Base-by-base conservation (phyloP, 2,888 invertebrate species). In the Andrena chrysosceles region DNA sequence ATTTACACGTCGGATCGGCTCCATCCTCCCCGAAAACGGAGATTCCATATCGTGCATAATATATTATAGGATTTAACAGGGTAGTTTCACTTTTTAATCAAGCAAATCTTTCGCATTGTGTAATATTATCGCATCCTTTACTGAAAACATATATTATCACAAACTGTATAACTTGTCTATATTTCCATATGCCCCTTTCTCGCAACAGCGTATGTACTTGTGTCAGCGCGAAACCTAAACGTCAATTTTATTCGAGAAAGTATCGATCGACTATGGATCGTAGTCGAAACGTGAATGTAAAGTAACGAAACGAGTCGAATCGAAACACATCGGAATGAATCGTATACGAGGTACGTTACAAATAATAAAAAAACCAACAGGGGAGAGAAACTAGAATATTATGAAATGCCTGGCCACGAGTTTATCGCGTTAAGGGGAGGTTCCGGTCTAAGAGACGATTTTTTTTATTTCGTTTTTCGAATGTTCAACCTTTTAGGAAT, bases 131-230 rank as follows among this genome's bases (percentile, higher is more conserved):
- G 52, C 52, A 70, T 74, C 52, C 20, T 83, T 75, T 83, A 72
- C 77, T 52, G 60, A 69, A 73, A 81, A 77, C 62, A 33, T 67
- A 54, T 71, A 75, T 70, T 69, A 72, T 78, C 68, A 76, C 66
- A 84, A 78, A 42, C 48, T 70, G 72, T 23, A 13, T 42, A 59
- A 10, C 49, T 75, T 48, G 10, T 69, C 35, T 68, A 16, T 31
- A 8, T 20, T 71, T n/a, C 20, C 60, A 67, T 54, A 67, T 67
- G 13, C 33, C 35, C 35, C 1, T 66, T 20, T 64, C 48, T 23
- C 23, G 23, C 2, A 8, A 77, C 16, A 33, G 33, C 23, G 5
- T 52, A 7, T n/a, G 23, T n/a, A 48, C 23, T 2, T 52, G 7
- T n/a, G 23, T 23, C 7, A 2, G 7, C 33, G 10, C 26, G 26